Base-by-base conservation (phyloP, 1,140 invertebrate species). In the Drosophila setifemur region DNA sequence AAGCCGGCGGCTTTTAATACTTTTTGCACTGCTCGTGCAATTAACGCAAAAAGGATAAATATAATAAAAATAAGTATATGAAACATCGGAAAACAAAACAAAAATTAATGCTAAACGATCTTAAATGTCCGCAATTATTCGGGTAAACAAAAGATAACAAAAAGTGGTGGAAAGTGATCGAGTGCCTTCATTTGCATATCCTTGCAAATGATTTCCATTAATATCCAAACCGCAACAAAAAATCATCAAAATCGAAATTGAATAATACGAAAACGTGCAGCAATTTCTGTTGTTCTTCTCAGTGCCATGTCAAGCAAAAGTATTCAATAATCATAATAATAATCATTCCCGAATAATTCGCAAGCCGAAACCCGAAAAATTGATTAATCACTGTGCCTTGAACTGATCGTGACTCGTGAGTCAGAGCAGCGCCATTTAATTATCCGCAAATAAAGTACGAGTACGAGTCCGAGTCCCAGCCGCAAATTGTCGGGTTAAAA, bases 141-240 rank as follows among this genome's bases (percentile, higher is more conserved):
- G 64, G 55, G 55, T 35, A 71, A 67, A 60, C 39, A 78, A 73
- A 55, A 45, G 52, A 37, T 48, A 49, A 47, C 55, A 60, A 63
- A 37, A 42, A 64, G 64, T 47, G 71, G 35, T 43, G 25, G 63
- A 50, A 58, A 44, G 47, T 60, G 75, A 48, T 42, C 25, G 49
- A 45, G 69, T 63, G 53, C 68, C 39, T 50, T 75, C 64, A 82
- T 81, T 81, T 81, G 77, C 77, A 81, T 82, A 82, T 82, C 76
- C 76, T 81, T 72, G 77, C 69, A 70, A 78, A 69, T 71, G 29
- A 75, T 31, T 70, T 7, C 48, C 64, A 64, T 73, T 50, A 49
- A 61, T 49, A 66, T 19, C n/a, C n/a, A n/a, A 66, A 25, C 33
- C 21, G 45, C 26, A 63, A 52, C 54, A 37, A 57, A 44, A 45